phyloP scores from a whole-genome alignment of 2,888 invertebrate species.

The Drosophila melanosoma region DNA sequence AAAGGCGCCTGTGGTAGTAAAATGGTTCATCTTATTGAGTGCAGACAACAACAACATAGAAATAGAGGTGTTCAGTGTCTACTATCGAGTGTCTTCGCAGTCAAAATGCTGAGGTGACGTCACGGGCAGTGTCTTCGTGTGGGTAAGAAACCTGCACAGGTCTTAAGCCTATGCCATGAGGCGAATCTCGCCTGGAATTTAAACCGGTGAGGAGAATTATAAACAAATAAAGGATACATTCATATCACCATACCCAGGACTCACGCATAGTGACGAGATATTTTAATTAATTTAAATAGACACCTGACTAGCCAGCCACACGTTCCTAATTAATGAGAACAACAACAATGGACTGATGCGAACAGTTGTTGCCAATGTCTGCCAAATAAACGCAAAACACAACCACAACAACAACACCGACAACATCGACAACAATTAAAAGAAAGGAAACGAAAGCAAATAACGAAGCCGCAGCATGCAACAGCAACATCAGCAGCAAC shows the following conservation, averaged over 20 bases:
- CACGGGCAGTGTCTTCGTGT: constrained; percentile 5
- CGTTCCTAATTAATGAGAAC: constrained; percentile 60
- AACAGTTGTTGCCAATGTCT: constrained; percentile 77
- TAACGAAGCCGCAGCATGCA: constrained; percentile 63
- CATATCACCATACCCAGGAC: constrained; percentile 21
- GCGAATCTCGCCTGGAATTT: background rate
- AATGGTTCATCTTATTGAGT: constrained; percentile 29
- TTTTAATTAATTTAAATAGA: constrained; percentile 59
- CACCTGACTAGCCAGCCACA: constrained; percentile 37
- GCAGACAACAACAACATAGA: background rate
- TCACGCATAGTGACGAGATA: constrained; percentile 42
- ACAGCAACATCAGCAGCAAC: constrained; percentile 54
- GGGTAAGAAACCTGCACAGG: constrained; percentile 13
- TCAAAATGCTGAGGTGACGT: constrained; percentile 31
- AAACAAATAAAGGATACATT: background rate
- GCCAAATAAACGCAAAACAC: constrained; percentile 60
- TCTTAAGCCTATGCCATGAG: constrained; percentile 26
- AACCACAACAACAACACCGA: constrained; percentile 18
- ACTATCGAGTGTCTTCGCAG: background rate
- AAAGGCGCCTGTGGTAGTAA: constrained; percentile 4
- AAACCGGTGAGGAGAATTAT: background rate
- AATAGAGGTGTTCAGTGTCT: constrained; percentile 12
- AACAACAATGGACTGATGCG: constrained; percentile 80
- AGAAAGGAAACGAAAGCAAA: constrained; percentile 39
- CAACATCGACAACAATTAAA: constrained; percentile 30